Base-by-base conservation (phyloP, 2,113 vertebrate species). In the Pseudonaja textilis region DNA sequence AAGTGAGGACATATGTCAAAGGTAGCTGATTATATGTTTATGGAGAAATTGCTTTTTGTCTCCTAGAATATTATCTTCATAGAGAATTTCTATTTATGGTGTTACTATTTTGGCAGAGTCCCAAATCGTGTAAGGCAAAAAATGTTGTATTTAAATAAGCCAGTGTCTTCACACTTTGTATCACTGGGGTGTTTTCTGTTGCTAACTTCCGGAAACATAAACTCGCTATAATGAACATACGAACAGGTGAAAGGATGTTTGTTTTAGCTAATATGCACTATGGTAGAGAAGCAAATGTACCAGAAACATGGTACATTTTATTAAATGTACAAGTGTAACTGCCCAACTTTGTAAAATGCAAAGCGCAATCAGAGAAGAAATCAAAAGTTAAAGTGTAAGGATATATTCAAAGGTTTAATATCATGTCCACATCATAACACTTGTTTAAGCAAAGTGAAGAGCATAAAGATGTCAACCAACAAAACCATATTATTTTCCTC, bases 1-100 rank as follows among this genome's bases (percentile, higher is more conserved):
- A 95, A 95, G 91, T 52, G 47, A 96, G 97, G 96, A 95, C 94
- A 90, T 91, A 94, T 95, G 93, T 81, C 92, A 96, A 96, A 56
- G 7, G 81, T 87, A 64, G 93, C 92, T 94, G 94, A 96, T 90
- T 95, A 89, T 94, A 91, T 93, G n/a, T 20, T 93, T 91, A 89
- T 95, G 93, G 94, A 96, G 93, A 95, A 93, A 93, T 96, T 93
- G 91, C 42, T 39, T 93, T 90, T 88, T 42, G 94, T 92, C n/a
- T 89, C 56, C 89, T 22, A 2, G 11, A 14, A 93, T 93, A 23
- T 94, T 93, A 89, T 92, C 93, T 90, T 89, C 2, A 25, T 47
- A 9, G 4, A 87, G n/a, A 25, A 39, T 92, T 74, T 81, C 25
- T 89, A 52, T 56, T 81, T 56, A 16, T 8, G 34, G 26, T 87